Conservation (phyloP, 2,888 invertebrate genomes). For the Megaustenia siamemsis region DNA sequence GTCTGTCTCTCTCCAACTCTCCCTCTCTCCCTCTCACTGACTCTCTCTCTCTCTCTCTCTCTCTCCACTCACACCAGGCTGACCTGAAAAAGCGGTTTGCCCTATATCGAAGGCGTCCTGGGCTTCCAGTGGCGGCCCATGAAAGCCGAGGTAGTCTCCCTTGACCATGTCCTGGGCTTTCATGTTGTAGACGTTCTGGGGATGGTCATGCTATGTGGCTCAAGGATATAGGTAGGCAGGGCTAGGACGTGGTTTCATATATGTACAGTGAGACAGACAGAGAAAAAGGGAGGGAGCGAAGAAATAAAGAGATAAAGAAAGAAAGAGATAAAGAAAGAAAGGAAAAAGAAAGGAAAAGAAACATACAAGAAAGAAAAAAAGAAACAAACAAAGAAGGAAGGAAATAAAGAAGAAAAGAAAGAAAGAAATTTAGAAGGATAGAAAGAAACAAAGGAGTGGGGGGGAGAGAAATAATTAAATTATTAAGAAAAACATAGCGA, state of each 20-base stretch:
- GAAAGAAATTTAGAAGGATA: too few species aligned
- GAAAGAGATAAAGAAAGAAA: background rate
- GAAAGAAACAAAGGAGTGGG: too few species aligned
- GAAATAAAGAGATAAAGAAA: too few species aligned
- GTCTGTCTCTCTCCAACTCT: too few species aligned
- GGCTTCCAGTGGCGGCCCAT: constrained; percentile 37
- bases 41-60: background rate
- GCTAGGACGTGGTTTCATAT: too few species aligned
- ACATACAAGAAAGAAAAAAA: background rate
- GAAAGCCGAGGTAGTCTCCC: constrained; percentile 46
- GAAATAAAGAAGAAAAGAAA: too few species aligned
- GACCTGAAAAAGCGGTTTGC: constrained; percentile 45
- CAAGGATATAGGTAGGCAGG: too few species aligned
- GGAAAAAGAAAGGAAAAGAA: background rate
- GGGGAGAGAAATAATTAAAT: too few species aligned
- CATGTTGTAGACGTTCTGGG: constrained; percentile 46
- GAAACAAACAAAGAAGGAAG: background rate
- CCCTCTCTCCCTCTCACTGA: too few species aligned
- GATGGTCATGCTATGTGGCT: background rate
- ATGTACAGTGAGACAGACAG: too few species aligned
- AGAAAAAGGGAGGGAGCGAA: too few species aligned
- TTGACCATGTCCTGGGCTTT: constrained; percentile 27
- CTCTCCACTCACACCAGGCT: background rate
- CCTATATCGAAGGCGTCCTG: constrained; percentile 42
- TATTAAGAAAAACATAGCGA: too few species aligned